Percentiles rank a stretch among this genome's conserved stretches.
Evolutionary conservation across 2,888 invertebrate genomes (phyloP).

Genomic region (Lydus trimaculatus): DNA sequence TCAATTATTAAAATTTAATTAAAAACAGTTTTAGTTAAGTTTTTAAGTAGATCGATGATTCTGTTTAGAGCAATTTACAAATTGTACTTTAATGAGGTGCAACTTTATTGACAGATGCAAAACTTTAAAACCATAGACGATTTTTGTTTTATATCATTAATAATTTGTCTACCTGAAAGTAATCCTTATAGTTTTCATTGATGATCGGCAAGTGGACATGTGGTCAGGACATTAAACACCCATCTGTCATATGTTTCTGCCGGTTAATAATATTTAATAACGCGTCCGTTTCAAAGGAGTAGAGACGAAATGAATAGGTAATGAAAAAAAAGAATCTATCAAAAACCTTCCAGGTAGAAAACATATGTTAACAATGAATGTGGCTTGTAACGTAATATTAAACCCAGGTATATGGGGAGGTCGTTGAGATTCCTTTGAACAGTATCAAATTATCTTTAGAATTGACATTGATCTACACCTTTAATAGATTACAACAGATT

Average conservation of each 20-base stretch:
- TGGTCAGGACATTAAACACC: background rate
- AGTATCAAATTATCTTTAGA: slow-evolving; percentile 27
- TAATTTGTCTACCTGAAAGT: background rate
- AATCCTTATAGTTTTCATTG: background rate
- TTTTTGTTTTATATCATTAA: background rate
- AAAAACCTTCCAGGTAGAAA: slow-evolving; percentile 31
- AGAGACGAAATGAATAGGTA: slow-evolving; percentile 7
- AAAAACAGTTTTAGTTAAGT: background rate
- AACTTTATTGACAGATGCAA: background rate
- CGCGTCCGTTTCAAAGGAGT: slow-evolving; percentile 8
- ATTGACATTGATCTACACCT: slow-evolving; percentile 26
- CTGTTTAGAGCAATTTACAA: background rate
- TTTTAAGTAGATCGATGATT: background rate
- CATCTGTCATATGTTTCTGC: background rate
- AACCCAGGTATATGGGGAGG: slow-evolving; percentile 11
- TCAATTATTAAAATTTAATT: background rate
- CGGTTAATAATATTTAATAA: slow-evolving; percentile 30
- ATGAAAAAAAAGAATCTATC: slow-evolving; percentile 26
- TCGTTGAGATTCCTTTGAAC: slow-evolving; percentile 31
- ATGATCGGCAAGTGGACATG: background rate
- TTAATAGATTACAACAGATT: slow-evolving; percentile 5
- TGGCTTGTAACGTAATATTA: slow-evolving; percentile 28
- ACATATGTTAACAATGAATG: slow-evolving; percentile 30
- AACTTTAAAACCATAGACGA: background rate
- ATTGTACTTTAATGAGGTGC: background rate